A percentile compares a stretch with the other conserved stretches of the same genome.
Conservation (phyloP, 2,888 invertebrate genomes). For the Furcula furcula region DNA sequence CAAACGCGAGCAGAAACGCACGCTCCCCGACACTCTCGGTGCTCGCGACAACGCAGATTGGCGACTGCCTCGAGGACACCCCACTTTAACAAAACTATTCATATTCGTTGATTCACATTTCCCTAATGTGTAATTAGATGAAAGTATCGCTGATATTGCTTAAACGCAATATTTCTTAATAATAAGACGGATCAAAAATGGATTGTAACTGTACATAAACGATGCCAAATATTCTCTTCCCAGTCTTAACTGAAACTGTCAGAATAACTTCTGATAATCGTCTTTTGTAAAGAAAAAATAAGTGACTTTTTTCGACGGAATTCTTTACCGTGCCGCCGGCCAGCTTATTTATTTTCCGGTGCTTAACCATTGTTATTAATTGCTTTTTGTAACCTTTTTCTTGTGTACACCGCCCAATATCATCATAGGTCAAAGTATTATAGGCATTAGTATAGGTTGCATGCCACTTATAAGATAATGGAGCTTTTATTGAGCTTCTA, state of each 20-base stretch:
- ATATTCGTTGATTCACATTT: too few species aligned
- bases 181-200: background rate
- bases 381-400: conserved; percentile 21
- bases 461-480: conserved; percentile 6
- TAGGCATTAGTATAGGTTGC: conserved; percentile 14
- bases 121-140: too few species aligned
- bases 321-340: conserved; percentile 7
- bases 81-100: too few species aligned
- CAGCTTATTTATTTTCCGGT: conserved; percentile 25
- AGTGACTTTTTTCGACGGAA: conserved; percentile 10
- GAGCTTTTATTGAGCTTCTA: conserved; percentile 6
- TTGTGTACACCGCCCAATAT: conserved; percentile 8
- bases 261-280: conserved; percentile 10
- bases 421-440: too few species aligned
- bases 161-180: background rate
- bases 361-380: conserved; percentile 22
- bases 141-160: too few species aligned
- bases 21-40: too few species aligned
- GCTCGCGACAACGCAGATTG: too few species aligned
- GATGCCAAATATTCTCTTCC: background rate
- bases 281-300: conserved; percentile 10
- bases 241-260: conserved; percentile 4
- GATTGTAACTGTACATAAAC: background rate
- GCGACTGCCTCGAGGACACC: too few species aligned
- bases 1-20: too few species aligned